Conservation (phyloP, 2,113 vertebrate species). For the Tetraodon nigroviridis region DNA sequence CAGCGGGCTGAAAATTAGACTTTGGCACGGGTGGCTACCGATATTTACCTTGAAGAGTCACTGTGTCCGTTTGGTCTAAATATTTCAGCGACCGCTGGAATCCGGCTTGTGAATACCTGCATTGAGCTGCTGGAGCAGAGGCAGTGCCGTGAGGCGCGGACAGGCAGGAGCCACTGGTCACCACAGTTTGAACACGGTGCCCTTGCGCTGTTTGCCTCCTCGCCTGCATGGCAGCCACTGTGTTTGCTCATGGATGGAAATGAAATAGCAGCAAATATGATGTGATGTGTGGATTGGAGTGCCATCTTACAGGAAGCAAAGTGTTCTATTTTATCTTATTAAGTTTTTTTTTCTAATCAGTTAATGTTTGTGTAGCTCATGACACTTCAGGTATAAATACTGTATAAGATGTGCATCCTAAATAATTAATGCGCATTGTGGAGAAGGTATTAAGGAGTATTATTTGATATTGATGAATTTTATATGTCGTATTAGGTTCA, state of each 20-base stretch:
- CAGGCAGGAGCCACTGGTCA: conserved; percentile 70
- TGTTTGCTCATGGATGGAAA: conserved; percentile 67
- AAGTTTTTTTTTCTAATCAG: conserved; percentile 36
- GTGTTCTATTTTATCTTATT: conserved; percentile 47
- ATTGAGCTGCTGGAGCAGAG: conserved; percentile 61
- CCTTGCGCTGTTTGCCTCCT: conserved; percentile 64
- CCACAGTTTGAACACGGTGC: conserved; percentile 70
- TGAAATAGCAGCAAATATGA: conserved; percentile 66
- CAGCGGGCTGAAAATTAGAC: conserved; percentile 35
- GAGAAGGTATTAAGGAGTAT: conserved; percentile 3
- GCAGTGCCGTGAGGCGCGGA: conserved; percentile 56
- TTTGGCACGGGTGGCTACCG: conserved; percentile 24
- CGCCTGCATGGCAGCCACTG: conserved; percentile 54
- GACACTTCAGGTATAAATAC: conserved; percentile 24
- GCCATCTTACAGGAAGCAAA: conserved; percentile 40
- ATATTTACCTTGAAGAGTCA: conserved; percentile 73
- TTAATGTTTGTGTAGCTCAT: conserved; percentile 37
- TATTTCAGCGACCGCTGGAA: conserved; percentile 67
- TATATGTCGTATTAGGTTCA: background rate
- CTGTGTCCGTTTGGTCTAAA: conserved; percentile 60
- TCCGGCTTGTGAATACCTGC: conserved; percentile 70
- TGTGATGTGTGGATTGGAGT: conserved; percentile 56
- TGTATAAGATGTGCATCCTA: conserved; percentile 2
- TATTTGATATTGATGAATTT: conserved; percentile 21
- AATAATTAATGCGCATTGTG: conserved; percentile 29